Percentiles rank a stretch among this genome's conserved stretches.
These are phyloP conservation scores for Drosophila barbarae DNA, from an alignment of 2,888 invertebrate species.

Conservation along the genomic window DNA sequence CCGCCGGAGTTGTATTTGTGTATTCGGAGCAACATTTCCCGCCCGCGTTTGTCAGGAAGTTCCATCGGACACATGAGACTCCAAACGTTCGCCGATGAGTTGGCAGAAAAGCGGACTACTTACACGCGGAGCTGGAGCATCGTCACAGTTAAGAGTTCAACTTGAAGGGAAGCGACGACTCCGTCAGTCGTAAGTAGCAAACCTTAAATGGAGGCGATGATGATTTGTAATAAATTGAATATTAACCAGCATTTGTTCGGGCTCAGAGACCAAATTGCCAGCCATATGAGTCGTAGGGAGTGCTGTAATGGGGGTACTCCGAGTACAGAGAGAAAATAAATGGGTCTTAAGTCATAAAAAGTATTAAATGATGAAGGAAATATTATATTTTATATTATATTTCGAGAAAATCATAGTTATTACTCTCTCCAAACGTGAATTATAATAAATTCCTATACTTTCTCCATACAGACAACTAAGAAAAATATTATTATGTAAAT, in stretches of 20 bases:
- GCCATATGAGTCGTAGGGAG: slow-evolving; percentile 19
- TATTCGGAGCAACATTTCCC: slow-evolving; percentile 13
- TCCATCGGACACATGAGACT: slow-evolving; percentile 56
- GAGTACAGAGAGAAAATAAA: slow-evolving; percentile 15
- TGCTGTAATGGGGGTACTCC: slow-evolving; percentile 5
- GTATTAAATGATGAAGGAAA: background rate
- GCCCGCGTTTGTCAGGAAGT: slow-evolving; percentile 63
- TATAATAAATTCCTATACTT: background rate
- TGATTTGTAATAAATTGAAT: slow-evolving; percentile 70
- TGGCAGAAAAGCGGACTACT: slow-evolving; percentile 41
- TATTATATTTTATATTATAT: background rate
- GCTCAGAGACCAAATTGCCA: slow-evolving; percentile 54
- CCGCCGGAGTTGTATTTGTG: slow-evolving; percentile 48
- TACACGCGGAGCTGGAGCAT: slow-evolving; percentile 50
- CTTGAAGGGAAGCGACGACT: slow-evolving; percentile 38
- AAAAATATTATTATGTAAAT: slow-evolving; percentile 54
- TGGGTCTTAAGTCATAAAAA: slow-evolving; percentile 19
- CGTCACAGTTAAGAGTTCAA: slow-evolving; percentile 71
- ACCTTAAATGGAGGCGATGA: slow-evolving; percentile 58
- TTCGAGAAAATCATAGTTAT: background rate
- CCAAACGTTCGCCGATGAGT: slow-evolving; percentile 51
- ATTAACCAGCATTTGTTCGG: slow-evolving; percentile 62
- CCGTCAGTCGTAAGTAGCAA: slow-evolving; percentile 51
- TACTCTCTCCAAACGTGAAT: too few species aligned
- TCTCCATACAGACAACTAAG: slow-evolving; percentile 1